phyloP scores from a whole-genome alignment of 2,888 invertebrate species.

The Sinohyriopsis cumingii region DNA sequence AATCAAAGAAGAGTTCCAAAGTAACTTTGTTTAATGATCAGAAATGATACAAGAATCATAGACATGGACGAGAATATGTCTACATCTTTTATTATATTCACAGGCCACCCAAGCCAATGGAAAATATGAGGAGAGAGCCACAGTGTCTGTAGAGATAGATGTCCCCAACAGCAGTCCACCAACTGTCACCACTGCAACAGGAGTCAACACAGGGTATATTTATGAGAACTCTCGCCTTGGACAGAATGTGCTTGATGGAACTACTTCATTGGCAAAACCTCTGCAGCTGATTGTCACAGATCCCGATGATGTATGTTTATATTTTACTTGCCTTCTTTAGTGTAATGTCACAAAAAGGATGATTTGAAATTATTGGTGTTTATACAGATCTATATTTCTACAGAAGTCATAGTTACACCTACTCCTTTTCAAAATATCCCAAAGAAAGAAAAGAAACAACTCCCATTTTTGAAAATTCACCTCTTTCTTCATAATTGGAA shows the following conservation, averaged over 20 bases:
- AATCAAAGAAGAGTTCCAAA: no score
- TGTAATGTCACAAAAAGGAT: background rate
- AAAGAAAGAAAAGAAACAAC: no score
- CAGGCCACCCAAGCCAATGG: no score
- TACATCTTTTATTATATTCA: no score
- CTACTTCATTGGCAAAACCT: background rate
- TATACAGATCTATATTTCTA: background rate
- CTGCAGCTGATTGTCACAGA: conserved; percentile 43
- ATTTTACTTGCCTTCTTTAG: no score
- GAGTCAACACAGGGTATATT: conserved; percentile 40
- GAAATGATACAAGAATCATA: no score
- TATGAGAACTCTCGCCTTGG: conserved; percentile 38
- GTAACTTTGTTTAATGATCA: no score
- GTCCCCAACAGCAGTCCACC: conserved; percentile 19
- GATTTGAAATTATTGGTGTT: conserved; percentile 1
- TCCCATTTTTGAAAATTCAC: no score
- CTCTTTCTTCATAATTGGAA: no score
- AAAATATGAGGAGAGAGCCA: background rate
- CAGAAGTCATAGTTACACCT: no score
- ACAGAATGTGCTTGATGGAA: conserved; percentile 19
- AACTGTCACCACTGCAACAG: conserved; percentile 20
- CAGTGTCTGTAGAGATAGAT: background rate
- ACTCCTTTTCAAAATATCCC: no score
- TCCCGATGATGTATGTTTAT: conserved; percentile 47
- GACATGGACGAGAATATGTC: no score